phyloP scores from a whole-genome alignment of 2,113 vertebrate genomes.

The Rhynchopsitta pachyrhyncha region DNA sequence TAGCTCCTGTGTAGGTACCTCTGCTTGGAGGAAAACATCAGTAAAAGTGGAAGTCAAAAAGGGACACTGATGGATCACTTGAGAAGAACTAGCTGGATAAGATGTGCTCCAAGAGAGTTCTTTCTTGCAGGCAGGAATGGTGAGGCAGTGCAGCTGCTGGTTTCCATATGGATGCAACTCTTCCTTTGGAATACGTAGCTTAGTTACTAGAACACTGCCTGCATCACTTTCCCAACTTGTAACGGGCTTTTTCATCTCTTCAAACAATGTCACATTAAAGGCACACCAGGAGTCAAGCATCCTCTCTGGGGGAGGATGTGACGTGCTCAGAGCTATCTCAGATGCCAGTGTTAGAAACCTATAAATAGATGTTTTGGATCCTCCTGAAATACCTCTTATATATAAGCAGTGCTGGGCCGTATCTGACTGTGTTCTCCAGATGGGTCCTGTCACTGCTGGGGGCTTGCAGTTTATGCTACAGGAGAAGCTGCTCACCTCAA shows the following conservation, averaged over 20 bases:
- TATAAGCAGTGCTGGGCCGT: rapidly evolving
- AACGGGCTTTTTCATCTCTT: background rate
- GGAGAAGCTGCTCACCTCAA: background rate
- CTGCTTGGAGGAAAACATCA: background rate
- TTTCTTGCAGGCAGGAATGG: background rate
- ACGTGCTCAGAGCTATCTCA: background rate
- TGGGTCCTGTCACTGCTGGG: background rate
- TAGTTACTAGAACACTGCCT: background rate
- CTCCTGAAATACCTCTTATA: background rate
- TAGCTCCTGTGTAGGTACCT: background rate
- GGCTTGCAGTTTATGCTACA: background rate
- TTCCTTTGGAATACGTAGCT: background rate
- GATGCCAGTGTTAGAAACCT: background rate
- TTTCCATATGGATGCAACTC: background rate
- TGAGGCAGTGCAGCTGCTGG: background rate
- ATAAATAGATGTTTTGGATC: background rate
- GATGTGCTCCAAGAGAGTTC: background rate
- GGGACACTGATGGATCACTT: background rate
- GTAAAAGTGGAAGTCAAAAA: background rate
- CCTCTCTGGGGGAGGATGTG: background rate
- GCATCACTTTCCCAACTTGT: background rate
- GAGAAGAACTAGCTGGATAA: background rate
- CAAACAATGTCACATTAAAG: background rate
- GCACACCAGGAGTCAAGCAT: background rate
- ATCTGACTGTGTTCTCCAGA: background rate